phyloP scores from a whole-genome alignment of 2,797 vertebrate genomes.

The Acipenser transmontanus region DNA sequence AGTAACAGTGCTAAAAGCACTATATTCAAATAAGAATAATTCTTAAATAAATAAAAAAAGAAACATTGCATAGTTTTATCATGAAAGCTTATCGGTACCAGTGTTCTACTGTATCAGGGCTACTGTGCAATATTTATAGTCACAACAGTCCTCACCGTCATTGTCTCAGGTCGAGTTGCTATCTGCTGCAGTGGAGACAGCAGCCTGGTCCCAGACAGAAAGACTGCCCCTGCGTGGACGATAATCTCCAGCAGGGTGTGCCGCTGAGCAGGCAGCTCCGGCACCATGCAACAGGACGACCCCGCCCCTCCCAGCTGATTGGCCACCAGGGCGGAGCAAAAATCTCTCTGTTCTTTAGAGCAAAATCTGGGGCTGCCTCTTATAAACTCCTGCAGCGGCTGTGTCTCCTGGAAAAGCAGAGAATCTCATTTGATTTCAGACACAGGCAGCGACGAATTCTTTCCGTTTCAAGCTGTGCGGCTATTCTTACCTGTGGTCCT shows the following conservation, averaged over 20 bases:
- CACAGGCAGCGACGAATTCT: neutral
- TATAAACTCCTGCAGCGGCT: conserved; percentile 31
- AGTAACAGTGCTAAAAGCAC: too few relatives aligned
- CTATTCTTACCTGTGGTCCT: conserved; percentile 37
- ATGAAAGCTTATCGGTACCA: neutral
- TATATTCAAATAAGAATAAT: too few relatives aligned
- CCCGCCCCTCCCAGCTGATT: conserved; percentile 32
- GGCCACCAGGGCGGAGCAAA: conserved; percentile 46
- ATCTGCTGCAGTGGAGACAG: conserved; percentile 46
- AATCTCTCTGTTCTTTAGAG: conserved; percentile 24
- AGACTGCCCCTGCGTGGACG: conserved; percentile 50
- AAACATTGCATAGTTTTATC: too few relatives aligned
- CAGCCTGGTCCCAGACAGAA: conserved; percentile 37
- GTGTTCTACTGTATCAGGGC: neutral
- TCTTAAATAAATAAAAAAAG: too few relatives aligned
- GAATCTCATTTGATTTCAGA: too few relatives aligned
- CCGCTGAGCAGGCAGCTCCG: conserved; percentile 21
- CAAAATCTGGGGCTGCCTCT: conserved; percentile 5
- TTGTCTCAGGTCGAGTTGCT: conserved; percentile 39
- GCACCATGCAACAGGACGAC: conserved; percentile 22
- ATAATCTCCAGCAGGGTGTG: conserved; percentile 52
- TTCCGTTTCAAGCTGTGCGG: neutral
- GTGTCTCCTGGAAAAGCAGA: neutral
- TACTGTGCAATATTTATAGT: neutral
- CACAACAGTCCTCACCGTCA: conserved; percentile 32